Evolutionary conservation across 1,140 invertebrate genomes (phyloP), one percentile per base, ranked within the genome.

Genomic region (Drosophila rufa): DNA sequence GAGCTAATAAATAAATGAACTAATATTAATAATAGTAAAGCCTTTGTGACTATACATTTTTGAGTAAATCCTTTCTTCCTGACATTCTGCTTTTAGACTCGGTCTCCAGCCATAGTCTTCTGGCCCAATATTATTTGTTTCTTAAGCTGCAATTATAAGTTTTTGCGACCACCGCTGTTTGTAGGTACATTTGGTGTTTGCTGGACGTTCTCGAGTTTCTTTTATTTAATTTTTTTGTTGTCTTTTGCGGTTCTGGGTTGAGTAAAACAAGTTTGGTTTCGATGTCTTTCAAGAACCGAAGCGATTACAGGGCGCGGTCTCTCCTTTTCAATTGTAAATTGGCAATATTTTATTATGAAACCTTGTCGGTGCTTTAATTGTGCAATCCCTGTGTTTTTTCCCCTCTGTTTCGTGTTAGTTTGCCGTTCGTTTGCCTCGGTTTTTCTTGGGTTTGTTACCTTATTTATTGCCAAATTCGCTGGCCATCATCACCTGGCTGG

Each of bases 281-380:
- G 62, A 62, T 61, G 42, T 50, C 53, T 73, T 40, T 50, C 53
- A 70, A 76, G 73, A 77, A 67, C 73, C 75, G 73, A 58, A 76
- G 42, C 64, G 75, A 70, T 71, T 71, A 71, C 66, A 58, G 51
- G 65, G 51, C 40, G 62, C 40, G 64, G 50, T 58, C 11, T 33
- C 38, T 50, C 50, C 38, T 56, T 47, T 64, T 27, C 38, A 25
- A 86, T 82, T 85, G 80, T 82, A 82, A 86, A 86, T 81, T 81
- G 65, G 69, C 75, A 87, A 87, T 82, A 86, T 86, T 87, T 86
- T 82, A 79, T 82, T 82, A 82, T 82, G 80, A 84, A 85, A 81
- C 82, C 69, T 73, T 59, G 71, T 51, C 59, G 65, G 77, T 60
- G 75, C 47, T 57, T 67, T 70, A 79, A 86, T 85, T 85, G 82